A percentile compares a stretch with the other conserved stretches of the same genome.
These are phyloP conservation scores for Camponotus fellah DNA, from an alignment of 2,888 invertebrate species.

Conservation along the genomic window DNA sequence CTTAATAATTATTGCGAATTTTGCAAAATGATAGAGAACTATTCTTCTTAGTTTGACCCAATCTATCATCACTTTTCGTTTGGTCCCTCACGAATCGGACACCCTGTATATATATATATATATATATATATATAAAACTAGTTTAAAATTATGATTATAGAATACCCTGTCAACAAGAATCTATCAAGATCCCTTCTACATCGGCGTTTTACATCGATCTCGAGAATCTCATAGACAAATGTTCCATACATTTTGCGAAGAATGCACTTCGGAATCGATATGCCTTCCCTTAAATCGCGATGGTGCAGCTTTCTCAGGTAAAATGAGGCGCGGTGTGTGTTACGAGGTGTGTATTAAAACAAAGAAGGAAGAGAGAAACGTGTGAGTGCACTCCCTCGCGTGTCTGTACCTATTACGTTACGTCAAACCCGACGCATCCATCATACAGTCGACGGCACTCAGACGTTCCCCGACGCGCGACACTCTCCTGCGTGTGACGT, in stretches of 20 bases:
- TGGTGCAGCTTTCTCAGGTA: neutral
- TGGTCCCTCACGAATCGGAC: no score
- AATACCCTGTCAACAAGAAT: neutral
- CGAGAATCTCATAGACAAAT: neutral
- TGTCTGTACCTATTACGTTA: constrained; percentile 78
- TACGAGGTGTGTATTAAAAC: constrained; percentile 33
- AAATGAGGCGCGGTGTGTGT: constrained; percentile 12
- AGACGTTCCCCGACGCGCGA: constrained; percentile 38
- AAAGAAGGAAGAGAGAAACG: constrained; percentile 41
- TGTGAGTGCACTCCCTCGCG: constrained; percentile 58
- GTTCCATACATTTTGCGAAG: constrained; percentile 36
- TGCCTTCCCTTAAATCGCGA: constrained; percentile 24
- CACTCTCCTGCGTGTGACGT: constrained; percentile 55
- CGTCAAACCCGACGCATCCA: constrained; percentile 82
- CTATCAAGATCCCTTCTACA: neutral
- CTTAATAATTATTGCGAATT: no score
- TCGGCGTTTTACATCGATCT: constrained; percentile 17
- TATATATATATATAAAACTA: neutral
- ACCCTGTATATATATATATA: no score
- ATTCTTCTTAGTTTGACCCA: no score
- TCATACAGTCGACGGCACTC: constrained; percentile 75
- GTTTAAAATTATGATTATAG: constrained; percentile 8
- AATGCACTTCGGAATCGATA: constrained; percentile 27
- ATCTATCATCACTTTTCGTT: no score
- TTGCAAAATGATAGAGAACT: no score